Base-by-base conservation (phyloP, 2,888 invertebrate genomes). In the Drosophila lutescens region DNA sequence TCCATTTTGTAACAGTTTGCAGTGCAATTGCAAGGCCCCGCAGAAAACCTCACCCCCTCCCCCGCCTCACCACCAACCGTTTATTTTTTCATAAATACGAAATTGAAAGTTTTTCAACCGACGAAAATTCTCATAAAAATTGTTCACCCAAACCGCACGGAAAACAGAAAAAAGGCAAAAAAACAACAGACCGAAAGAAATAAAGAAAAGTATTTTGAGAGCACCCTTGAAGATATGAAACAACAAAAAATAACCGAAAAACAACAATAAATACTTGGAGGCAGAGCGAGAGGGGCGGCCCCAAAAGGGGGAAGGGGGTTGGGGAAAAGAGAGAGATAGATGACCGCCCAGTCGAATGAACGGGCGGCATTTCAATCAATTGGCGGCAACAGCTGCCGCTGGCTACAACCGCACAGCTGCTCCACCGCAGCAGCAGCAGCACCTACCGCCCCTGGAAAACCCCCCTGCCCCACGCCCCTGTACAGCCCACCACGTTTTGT, bases 301-400 rank as follows among this genome's bases (percentile, higher is more conserved):
- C 30, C 8, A 30, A 30, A 30, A 30, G 36, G 32, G 17, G 12
- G 36, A 9, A 4, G 13, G 10, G 4, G 23, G 20, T 8, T 47
- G 32, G 23, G 32, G 9, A 20, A 23, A 20, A 46, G 38, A 58
- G 57, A 44, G 49, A 38, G 55, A 43, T 54, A 63, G 80, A 68
- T 77, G 57, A 79, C 79, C 74, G 71, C 63, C 63, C 70, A 68
- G 61, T 60, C 68, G 77, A 62, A 70, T 62, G 72, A 75, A 83
- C 76, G 74, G 75, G 79, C 80, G 88, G 84, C 86, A 82, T 86
- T 88, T 88, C 88, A 85, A 85, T 88, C 85, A 88, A 88, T 86
- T 85, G 85, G 84, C 86, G 86, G 88, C 86, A 88, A 80, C 88
- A 86, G 84, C 80, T 85, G 84, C 84, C 69, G 73, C 69, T 74